Evolutionary conservation across 2,113 vertebrate genomes (phyloP).

Genomic region (Chionomys nivalis): DNA sequence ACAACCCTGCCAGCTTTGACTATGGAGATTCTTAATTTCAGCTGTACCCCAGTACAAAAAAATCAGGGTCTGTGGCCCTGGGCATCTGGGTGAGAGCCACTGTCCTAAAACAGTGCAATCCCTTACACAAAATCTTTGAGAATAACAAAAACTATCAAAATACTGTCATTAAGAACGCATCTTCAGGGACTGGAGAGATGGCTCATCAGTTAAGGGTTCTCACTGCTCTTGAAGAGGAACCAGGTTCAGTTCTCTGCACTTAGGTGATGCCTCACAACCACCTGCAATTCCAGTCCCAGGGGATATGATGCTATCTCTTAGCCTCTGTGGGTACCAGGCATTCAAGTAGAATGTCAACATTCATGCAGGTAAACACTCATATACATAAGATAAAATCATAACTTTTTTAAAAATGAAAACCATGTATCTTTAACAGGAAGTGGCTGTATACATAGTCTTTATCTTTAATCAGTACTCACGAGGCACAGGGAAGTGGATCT

Average conservation of each 20-base stretch:
- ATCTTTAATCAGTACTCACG: not conserved
- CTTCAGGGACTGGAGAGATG: not conserved
- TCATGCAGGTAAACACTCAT: not conserved
- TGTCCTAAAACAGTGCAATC: not conserved
- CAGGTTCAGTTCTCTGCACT: not conserved
- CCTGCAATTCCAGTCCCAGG: no score
- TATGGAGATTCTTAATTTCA: not conserved
- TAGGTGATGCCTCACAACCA: not conserved
- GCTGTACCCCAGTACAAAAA: not conserved
- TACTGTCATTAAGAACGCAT: not conserved
- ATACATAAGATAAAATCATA: not conserved
- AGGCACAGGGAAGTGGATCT: not conserved
- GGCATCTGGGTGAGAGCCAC: not conserved
- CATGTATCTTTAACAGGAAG: not conserved
- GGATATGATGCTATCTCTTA: not conserved
- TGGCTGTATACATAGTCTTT: not conserved
- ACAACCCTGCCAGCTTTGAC: not conserved
- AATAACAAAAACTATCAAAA: not conserved
- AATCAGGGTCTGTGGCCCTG: not conserved
- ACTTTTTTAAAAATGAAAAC: not conserved
- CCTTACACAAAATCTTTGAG: not conserved
- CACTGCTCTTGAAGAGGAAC: not conserved
- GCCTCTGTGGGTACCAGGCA: not conserved
- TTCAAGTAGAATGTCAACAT: not conserved
- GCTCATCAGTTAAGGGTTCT: not conserved